Evolutionary conservation across 2,888 invertebrate genomes (phyloP).

Genomic region (Epinotia ramella): DNA sequence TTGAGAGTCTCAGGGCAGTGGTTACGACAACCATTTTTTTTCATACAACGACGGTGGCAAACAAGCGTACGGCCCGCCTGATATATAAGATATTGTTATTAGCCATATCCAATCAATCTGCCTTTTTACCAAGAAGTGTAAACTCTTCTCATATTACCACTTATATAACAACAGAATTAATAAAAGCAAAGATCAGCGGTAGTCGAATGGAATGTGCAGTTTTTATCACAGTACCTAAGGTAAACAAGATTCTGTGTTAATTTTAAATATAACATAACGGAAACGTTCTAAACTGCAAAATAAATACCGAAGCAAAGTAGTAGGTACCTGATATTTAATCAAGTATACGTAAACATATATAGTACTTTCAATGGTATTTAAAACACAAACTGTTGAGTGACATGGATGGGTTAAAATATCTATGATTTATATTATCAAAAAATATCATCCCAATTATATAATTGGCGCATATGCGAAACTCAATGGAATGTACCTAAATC

Average conservation of each 20-base stretch:
- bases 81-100: too few relatives aligned
- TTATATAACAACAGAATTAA: not conserved
- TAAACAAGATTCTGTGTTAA: constrained; percentile 30
- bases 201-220: constrained; percentile 5
- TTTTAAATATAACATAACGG: constrained; percentile 22
- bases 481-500: too few relatives aligned
- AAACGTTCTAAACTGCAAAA: not conserved
- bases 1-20: too few relatives aligned
- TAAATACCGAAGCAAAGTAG: not conserved
- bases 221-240: constrained; percentile 20
- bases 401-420: too few relatives aligned
- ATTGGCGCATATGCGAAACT: too few relatives aligned
- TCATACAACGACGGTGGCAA: too few relatives aligned
- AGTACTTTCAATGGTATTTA: too few relatives aligned
- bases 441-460: too few relatives aligned
- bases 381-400: too few relatives aligned
- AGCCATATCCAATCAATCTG: not conserved
- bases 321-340: not conserved
- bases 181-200: constrained; percentile 6
- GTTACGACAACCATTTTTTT: too few relatives aligned
- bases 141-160: not conserved
- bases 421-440: too few relatives aligned
- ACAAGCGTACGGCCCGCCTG: too few relatives aligned
- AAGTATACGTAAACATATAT: not conserved
- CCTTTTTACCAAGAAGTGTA: not conserved